Evolutionary conservation across 2,797 vertebrate genomes (phyloP).

Genomic region (Leptatherina wallacei): DNA sequence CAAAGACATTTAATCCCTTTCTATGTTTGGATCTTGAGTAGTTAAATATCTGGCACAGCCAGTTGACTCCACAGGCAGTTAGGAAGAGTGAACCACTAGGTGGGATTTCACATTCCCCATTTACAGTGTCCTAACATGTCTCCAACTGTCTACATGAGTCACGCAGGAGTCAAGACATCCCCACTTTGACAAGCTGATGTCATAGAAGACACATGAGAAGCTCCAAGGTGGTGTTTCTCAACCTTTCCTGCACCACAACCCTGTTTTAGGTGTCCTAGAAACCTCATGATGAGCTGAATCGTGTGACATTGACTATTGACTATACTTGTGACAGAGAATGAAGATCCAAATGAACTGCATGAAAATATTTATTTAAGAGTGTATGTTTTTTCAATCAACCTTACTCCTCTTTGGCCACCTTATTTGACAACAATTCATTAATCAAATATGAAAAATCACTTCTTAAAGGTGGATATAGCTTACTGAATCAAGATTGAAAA

Average conservation of each 20-base stretch:
- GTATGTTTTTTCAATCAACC: too few relatives aligned
- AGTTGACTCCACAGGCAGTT: slow-evolving; percentile 59
- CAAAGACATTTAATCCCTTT: slow-evolving; percentile 45
- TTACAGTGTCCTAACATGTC: slow-evolving; percentile 68
- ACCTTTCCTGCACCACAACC: slow-evolving; percentile 28
- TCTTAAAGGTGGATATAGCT: neutral
- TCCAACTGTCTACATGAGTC: slow-evolving; percentile 60
- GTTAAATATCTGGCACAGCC: slow-evolving; percentile 61
- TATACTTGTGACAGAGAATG: neutral
- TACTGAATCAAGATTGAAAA: neutral
- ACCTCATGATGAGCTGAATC: slow-evolving; percentile 32
- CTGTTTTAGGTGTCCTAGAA: slow-evolving; percentile 11
- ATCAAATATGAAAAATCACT: neutral
- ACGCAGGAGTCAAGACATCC: slow-evolving; percentile 40
- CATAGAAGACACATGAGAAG: slow-evolving; percentile 54
- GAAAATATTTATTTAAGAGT: neutral
- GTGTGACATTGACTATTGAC: neutral
- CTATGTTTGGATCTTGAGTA: slow-evolving; percentile 73
- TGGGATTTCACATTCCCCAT: slow-evolving; percentile 79
- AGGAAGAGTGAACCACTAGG: slow-evolving; percentile 62
- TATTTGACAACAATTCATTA: neutral
- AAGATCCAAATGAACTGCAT: neutral
- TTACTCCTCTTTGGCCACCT: neutral
- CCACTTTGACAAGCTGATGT: slow-evolving; percentile 56
- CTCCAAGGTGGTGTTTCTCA: slow-evolving; percentile 23